Conservation (phyloP, 2,888 invertebrate genomes). For the Eilema caniola region DNA sequence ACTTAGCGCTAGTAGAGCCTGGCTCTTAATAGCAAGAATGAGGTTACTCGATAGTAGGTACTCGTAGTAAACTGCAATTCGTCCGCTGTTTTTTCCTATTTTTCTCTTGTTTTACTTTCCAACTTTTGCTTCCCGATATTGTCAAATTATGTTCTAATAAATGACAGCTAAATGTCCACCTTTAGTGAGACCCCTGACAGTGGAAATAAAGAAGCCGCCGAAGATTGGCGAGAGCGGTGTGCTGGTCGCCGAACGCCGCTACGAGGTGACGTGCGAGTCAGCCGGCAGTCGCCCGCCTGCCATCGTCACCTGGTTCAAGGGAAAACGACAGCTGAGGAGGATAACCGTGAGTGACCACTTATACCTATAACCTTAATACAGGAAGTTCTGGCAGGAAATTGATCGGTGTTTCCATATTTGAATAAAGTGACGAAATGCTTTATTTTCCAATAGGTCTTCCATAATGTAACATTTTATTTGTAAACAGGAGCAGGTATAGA, state of each 20-base stretch:
- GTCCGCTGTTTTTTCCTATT: too few species aligned
- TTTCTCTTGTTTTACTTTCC: background rate
- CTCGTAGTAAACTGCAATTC: too few species aligned
- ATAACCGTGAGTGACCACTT: conserved; percentile 88
- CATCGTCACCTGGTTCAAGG: conserved; percentile 96
- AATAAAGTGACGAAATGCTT: background rate
- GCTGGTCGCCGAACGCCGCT: conserved; percentile 93
- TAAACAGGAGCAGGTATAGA: background rate
- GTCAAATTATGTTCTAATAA: background rate
- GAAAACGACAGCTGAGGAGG: conserved; percentile 92
- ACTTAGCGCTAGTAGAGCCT: too few species aligned
- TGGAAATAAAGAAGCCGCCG: conserved; percentile 89
- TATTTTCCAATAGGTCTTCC: background rate
- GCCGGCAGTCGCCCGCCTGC: conserved; percentile 95
- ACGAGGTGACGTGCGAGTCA: conserved; percentile 94
- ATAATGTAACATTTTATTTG: background rate
- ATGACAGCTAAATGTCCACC: conserved; percentile 1
- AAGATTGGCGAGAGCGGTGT: conserved; percentile 85
- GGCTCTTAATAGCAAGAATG: too few species aligned
- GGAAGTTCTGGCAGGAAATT: background rate
- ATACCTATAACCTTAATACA: background rate
- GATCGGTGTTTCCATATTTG: background rate
- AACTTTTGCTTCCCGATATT: background rate
- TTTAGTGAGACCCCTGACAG: conserved; percentile 94
- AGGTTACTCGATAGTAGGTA: too few species aligned